phyloP scores from a whole-genome alignment of 2,113 vertebrate genomes.

The Callaeas wilsoni region DNA sequence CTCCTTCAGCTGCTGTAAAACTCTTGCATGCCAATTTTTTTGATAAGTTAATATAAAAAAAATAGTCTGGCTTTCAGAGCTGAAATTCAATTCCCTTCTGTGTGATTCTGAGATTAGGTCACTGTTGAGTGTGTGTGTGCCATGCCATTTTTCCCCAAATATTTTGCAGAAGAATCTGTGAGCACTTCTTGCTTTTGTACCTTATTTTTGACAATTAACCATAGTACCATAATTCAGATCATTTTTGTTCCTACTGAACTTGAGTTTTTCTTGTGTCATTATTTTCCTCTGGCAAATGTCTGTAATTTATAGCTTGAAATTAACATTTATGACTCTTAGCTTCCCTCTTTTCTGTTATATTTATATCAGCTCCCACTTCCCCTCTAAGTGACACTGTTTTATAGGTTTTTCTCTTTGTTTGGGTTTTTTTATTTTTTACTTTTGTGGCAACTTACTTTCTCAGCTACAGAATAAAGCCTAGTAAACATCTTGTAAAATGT shows the following conservation, averaged over 20 bases:
- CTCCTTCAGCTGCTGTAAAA: not conserved
- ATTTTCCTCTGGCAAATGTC: conserved; percentile 38
- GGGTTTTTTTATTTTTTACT: not conserved
- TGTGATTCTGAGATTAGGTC: not conserved
- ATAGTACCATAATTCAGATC: not conserved
- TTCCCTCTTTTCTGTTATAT: conserved; percentile 60
- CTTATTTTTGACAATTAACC: conserved; percentile 15
- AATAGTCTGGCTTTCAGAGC: not conserved
- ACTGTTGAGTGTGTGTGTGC: not conserved
- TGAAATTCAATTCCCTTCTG: not conserved
- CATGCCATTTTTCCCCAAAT: not conserved
- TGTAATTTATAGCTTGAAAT: conserved; percentile 60
- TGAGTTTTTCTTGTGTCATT: conserved; percentile 28
- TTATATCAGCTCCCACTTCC: conserved; percentile 50
- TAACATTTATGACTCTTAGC: conserved; percentile 53
- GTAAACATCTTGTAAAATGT: not conserved
- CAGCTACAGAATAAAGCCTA: not conserved
- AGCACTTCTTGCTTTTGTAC: not conserved
- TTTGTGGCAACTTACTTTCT: not conserved
- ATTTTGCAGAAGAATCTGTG: not conserved
- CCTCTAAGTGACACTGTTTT: conserved; percentile 43
- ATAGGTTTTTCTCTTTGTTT: conserved; percentile 28
- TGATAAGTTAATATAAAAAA: not conserved
- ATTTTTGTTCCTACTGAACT: not conserved
- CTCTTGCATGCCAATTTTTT: not conserved